Evolutionary conservation across 2,113 vertebrate genomes (phyloP), one percentile per base, ranked within the genome.

Genomic region (Silurus meridionalis): DNA sequence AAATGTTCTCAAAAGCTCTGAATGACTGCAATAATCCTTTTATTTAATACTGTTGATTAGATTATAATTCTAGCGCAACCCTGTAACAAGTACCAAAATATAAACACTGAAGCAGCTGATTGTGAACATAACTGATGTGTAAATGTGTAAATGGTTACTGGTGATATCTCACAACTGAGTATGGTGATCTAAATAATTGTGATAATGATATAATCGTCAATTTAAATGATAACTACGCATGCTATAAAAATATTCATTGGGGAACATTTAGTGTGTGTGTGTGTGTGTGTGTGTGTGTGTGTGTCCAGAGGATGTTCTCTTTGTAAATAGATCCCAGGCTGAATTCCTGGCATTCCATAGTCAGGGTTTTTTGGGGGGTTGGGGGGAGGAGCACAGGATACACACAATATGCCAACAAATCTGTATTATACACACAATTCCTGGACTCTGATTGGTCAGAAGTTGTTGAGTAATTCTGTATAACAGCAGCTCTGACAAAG

Each of bases 291-390:
- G n/a, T 83, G 28, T 60, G 78, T 80, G 71, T 79, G 88, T 75
- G 85, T 84, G 88, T 86, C 66, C 75, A 83, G 60, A 86, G 84
- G 89, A 89, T 88, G 88, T 89, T 86, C 88, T 83, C 80, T 89
- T 86, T 89, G 84, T 89, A 89, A 89, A 89, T 86, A 89, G 86
- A 88, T 89, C 86, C 89, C 89, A 88, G 86, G 84, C 86, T 82
- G 58, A 89, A 89, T 89, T 89, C 86, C 86, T 89, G 77, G 48
- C 84, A 89, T 89, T 88, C 89, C 86, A 74, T 64, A 25, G 83
- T 81, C 84, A 86, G 77, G 61, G 52, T 61, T 86, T 88, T 86
- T 83, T 60, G 46, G 19, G 25, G 48, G 19, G 9, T 25, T 23
- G 13, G 52, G 67, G 74, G 67, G 52, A 6, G 57, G 66, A 85